A percentile compares a stretch with the other conserved stretches of the same genome.
Conservation (phyloP, 2,797 vertebrate genomes). For the Sphenodon punctatus region DNA sequence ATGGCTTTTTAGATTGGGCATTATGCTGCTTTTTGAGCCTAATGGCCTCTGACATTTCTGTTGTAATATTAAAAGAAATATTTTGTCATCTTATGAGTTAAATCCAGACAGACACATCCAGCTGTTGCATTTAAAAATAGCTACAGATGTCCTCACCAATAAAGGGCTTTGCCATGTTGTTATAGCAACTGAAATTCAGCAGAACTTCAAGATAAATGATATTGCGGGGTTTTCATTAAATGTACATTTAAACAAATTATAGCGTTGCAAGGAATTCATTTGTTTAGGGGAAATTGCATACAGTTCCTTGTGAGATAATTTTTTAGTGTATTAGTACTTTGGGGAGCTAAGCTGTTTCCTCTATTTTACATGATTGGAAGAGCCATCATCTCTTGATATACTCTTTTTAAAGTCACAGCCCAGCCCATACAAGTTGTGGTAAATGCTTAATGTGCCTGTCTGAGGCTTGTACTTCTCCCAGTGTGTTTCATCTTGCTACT, state of each 20-base stretch:
- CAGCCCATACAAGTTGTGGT: background rate
- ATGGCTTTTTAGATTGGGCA: constrained; percentile 16
- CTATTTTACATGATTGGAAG: background rate
- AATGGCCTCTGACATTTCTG: constrained; percentile 58
- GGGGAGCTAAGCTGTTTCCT: background rate
- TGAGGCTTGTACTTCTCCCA: background rate
- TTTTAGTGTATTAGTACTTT: background rate
- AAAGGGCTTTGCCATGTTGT: constrained; percentile 76
- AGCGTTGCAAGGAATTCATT: background rate
- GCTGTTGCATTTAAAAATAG: constrained; percentile 83
- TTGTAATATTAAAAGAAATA: constrained; percentile 58
- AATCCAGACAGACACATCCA: constrained; percentile 77
- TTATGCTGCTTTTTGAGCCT: constrained; percentile 33
- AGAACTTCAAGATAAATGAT: constrained; percentile 66
- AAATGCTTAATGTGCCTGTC: background rate
- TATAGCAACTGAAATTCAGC: constrained; percentile 77
- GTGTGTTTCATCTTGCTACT: accelerated
- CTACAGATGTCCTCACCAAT: constrained; percentile 74
- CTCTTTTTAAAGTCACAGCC: background rate
- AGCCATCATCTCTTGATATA: background rate
- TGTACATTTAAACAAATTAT: constrained; percentile 35
- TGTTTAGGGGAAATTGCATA: constrained; percentile 1
- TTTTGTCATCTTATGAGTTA: constrained; percentile 61
- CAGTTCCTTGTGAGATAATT: background rate
- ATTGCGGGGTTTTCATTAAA: constrained; percentile 47